Percentiles rank a stretch among this genome's conserved stretches.
Evolutionary conservation across 37 sponge, comb jelly and placozoan genomes (phyloP).

Genomic region (Theonella swinhoei): DNA sequence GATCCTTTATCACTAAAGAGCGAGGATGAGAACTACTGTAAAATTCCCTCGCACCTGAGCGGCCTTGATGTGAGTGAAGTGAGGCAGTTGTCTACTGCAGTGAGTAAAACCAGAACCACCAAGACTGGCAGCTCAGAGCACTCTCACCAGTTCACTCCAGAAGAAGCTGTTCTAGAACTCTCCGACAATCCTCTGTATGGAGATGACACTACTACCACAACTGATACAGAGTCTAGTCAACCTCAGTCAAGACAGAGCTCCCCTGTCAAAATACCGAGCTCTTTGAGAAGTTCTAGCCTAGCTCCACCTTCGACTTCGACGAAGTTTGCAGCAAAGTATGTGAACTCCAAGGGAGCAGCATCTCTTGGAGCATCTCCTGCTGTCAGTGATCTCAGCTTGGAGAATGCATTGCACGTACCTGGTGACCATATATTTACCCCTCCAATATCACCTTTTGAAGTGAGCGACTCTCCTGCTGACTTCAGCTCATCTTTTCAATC

Average conservation of each 20-base stretch:
- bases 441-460: not conserved
- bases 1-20: not conserved
- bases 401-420: not conserved
- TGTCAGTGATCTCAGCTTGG: not conserved
- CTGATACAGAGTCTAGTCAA: not conserved
- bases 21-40: not conserved
- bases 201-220: not conserved
- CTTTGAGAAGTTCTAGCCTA: not conserved
- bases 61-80: too few species aligned
- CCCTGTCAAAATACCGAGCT: not conserved
- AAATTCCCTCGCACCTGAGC: not conserved
- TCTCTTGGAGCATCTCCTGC: not conserved
- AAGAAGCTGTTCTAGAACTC: not conserved
- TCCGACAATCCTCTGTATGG: conserved; percentile 48
- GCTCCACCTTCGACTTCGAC: not conserved
- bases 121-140: not conserved
- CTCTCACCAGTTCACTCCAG: not conserved
- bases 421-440: not conserved
- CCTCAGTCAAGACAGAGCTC: not conserved
- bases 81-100: not conserved
- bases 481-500: not conserved
- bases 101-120: not conserved
- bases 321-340: not conserved
- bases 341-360: not conserved
- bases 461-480: not conserved